Percentiles rank a stretch among this genome's conserved stretches.
Evolutionary conservation across 2,797 vertebrate genomes (phyloP).

Genomic region (Cottoperca gobio): DNA sequence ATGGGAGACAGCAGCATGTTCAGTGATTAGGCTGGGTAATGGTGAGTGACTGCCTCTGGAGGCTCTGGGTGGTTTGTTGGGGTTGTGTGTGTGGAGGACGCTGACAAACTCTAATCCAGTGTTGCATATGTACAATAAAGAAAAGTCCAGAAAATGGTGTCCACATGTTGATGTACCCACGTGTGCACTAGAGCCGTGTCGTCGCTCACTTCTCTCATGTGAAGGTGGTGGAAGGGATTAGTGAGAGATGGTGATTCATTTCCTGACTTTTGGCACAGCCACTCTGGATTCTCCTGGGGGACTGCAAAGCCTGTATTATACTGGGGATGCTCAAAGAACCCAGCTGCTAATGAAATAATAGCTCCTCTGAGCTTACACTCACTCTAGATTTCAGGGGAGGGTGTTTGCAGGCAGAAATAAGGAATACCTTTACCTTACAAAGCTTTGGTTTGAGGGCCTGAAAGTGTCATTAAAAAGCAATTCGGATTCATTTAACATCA

Average conservation of each 20-base stretch:
- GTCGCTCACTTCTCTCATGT: conserved; percentile 35
- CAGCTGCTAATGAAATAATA: conserved; percentile 76
- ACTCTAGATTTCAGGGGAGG: conserved; percentile 34
- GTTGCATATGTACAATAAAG: conserved; percentile 36
- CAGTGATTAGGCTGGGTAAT: conserved; percentile 76
- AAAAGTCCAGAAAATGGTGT: conserved; percentile 27
- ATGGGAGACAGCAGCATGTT: conserved; percentile 71
- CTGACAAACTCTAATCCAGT: conserved; percentile 49
- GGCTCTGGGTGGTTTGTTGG: conserved; percentile 44
- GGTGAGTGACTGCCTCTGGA: conserved; percentile 75
- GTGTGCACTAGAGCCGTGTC: conserved; percentile 30
- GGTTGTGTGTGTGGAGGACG: conserved; percentile 35
- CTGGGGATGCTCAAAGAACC: conserved; percentile 52
- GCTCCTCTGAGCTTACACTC: conserved; percentile 51
- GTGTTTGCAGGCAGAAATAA: conserved; percentile 38
- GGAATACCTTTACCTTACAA: conserved; percentile 1
- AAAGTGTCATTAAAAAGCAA: conserved; percentile 11
- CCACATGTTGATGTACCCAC: conserved; percentile 23
- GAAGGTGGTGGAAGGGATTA: conserved; percentile 63
- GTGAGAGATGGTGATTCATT: conserved; percentile 65
- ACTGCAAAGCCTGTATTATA: conserved; percentile 68
- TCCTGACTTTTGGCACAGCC: conserved; percentile 72
- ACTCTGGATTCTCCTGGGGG: conserved; percentile 49
- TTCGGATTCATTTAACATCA: background rate
- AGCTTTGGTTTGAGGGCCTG: conserved; percentile 14